These are phyloP conservation scores for Xenops minutus DNA, from an alignment of 2,797 vertebrate genomes.

Conservation along the genomic window DNA sequence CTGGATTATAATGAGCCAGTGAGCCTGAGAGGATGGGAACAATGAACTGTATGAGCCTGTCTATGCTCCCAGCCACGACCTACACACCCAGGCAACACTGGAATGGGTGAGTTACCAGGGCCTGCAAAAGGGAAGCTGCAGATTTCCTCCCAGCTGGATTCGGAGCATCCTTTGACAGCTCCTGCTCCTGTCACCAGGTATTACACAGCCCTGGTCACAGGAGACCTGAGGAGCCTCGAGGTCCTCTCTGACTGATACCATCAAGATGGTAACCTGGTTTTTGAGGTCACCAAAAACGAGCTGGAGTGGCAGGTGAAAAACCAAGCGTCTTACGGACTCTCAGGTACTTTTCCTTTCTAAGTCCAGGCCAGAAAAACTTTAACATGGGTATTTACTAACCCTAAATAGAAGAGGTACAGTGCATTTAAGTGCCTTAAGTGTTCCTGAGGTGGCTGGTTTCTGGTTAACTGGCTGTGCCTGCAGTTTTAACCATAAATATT, in stretches of 20 bases:
- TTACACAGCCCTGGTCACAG: constrained; percentile 63
- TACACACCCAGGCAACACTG: neutral
- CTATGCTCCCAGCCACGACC: neutral
- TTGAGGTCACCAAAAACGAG: constrained; percentile 73
- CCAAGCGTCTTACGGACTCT: constrained; percentile 69
- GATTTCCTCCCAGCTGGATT: constrained; percentile 50
- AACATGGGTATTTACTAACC: neutral
- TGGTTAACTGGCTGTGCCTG: neutral
- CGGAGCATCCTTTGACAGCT: neutral
- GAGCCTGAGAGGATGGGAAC: constrained; percentile 66
- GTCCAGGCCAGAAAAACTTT: neutral
- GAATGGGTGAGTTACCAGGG: constrained; percentile 51
- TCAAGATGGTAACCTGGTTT: constrained; percentile 67
- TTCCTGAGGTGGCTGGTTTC: neutral
- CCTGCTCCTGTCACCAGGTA: constrained; percentile 7
- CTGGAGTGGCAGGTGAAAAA: constrained; percentile 75
- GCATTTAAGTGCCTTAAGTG: fast-evolving
- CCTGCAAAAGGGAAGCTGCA: constrained; percentile 26
- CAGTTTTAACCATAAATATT: neutral
- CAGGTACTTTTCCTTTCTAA: constrained; percentile 72
- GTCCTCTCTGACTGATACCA: constrained; percentile 61
- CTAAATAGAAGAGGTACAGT: neutral
- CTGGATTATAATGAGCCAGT: constrained; percentile 66
- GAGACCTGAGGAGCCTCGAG: constrained; percentile 68
- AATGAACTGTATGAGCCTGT: neutral